Conservation (phyloP, 30 jellyfish, hydroid and myxozoan genomes). For the Turritopsis dohrnii region DNA sequence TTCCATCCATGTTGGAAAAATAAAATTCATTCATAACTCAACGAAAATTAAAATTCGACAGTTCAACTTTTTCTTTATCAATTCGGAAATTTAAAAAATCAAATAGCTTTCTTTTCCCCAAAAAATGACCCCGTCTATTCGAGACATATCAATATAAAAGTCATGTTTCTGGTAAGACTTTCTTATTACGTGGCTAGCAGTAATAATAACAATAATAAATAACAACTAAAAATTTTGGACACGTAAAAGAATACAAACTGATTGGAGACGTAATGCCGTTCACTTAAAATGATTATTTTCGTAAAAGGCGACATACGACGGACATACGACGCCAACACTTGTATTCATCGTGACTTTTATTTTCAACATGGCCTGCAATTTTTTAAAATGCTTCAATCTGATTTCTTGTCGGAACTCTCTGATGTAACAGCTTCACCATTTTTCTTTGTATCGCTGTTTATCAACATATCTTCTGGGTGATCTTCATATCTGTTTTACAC, state of each 20-base stretch:
- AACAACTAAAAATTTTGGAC: neutral
- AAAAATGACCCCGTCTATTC: too few species aligned
- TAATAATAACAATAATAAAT: neutral
- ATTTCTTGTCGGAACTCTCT: neutral
- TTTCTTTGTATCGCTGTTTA: conserved; percentile 12
- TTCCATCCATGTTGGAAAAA: too few species aligned
- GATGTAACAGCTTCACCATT: neutral
- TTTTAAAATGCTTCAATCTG: neutral
- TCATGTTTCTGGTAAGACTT: neutral
- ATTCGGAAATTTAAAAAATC: too few species aligned
- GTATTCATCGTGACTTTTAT: neutral
- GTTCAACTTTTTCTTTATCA: too few species aligned
- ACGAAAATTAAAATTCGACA: too few species aligned
- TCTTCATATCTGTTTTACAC: conserved; percentile 69
- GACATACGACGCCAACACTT: neutral
- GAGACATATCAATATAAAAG: neutral
- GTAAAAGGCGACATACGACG: neutral
- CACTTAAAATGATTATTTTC: too few species aligned
- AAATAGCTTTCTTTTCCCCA: too few species aligned
- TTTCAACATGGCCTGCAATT: neutral
- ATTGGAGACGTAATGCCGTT: too few species aligned
- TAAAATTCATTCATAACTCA: too few species aligned
- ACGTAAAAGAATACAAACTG: neutral
- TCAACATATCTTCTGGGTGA: conserved; percentile 90
- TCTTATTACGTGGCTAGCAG: neutral